Evolutionary conservation across 92 coral and sea anemone genomes (phyloP).

Genomic region (Paragorgia papillata): DNA sequence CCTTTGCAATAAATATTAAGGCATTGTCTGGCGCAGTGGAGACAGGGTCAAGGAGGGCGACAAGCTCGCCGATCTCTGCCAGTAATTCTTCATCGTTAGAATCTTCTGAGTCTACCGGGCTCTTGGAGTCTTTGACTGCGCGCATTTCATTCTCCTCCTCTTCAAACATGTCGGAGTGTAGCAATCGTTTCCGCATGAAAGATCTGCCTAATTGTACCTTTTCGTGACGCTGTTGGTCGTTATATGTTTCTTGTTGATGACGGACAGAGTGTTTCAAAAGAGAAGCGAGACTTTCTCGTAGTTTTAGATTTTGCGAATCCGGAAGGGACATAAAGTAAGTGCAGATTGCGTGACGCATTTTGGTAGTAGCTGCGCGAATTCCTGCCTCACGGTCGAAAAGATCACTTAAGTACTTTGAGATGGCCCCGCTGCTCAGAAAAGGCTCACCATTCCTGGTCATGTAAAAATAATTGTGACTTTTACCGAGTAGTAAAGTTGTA

Average conservation of each 20-base stretch:
- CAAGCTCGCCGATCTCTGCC: slow-evolving; percentile 3
- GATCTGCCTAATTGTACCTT: neutral
- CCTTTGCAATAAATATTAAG: slow-evolving; percentile 42
- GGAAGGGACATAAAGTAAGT: slow-evolving; percentile 26
- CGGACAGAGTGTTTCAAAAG: slow-evolving; percentile 37
- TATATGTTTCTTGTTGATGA: slow-evolving; percentile 31
- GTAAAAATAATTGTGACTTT: too few species aligned
- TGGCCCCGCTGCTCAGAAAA: slow-evolving; percentile 1
- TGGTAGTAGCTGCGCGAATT: slow-evolving; percentile 18
- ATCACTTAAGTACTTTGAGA: slow-evolving; percentile 29
- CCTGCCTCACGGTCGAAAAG: slow-evolving; percentile 17
- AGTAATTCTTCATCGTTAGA: neutral
- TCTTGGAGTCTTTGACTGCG: neutral
- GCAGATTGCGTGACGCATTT: slow-evolving; percentile 23
- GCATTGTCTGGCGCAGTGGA: slow-evolving; percentile 34
- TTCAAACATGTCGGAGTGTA: slow-evolving; percentile 9
- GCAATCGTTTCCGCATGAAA: slow-evolving; percentile 5
- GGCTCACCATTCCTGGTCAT: slow-evolving; percentile 12
- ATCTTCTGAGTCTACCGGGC: too few species aligned
- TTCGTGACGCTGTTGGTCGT: slow-evolving; percentile 25
- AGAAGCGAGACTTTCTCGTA: slow-evolving; percentile 36
- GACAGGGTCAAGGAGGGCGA: slow-evolving; percentile 28
- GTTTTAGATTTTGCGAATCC: slow-evolving; percentile 17
- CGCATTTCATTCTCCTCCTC: neutral
- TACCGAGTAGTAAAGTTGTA: slow-evolving; percentile 32